Base-by-base conservation (phyloP, 2,113 vertebrate genomes). In the Paradoxurus hermaphroditus region DNA sequence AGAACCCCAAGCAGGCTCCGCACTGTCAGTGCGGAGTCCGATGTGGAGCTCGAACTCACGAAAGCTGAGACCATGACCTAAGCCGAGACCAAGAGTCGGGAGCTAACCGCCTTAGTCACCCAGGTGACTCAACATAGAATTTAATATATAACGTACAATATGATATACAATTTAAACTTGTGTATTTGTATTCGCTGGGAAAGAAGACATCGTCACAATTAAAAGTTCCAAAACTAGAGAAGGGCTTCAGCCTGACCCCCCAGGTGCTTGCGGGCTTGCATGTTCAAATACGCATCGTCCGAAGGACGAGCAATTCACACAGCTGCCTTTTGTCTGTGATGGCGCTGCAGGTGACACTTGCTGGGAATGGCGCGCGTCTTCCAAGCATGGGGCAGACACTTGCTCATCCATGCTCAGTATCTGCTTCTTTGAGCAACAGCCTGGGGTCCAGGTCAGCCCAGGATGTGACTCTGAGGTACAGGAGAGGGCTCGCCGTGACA, bases 251-350 rank as follows among this genome's bases (percentile, higher is more conserved):
- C 14, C 70, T 16, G n/a, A 18, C 8, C 15, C 23, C 8, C 12
- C 11, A 3, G 31, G 19, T 14, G 27, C 14, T 46, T 7, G 8
- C 0, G 0, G 7, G 10, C 5, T 3, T 51, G 6, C 6, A 2
- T 3, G 1, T n/a, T 36, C 15, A 29, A 5, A 27, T 2, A 1
- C 3, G 0, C 1, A 0, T 18, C 1, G 0, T 34, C 41, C 5
- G 13, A 4, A 0, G 34, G 39, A 16, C 5, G 0, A 5, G 31
- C 34, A n/a, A 15, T 5, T 9, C 10, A 4, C 0, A 23, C 7
- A 12, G n/a, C 16, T 11, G 0, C 34, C 1, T 3, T 27, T 2
- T 12, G 0, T 7, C 31, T 29, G 39, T 39, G 27, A 1, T 4
- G 2, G 18, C 5, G 7, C n/a, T 16, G 1, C 0, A 1, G 25